Conservation (phyloP, 2,113 vertebrate genomes). For the Sterrhoptilus dennistouni region DNA sequence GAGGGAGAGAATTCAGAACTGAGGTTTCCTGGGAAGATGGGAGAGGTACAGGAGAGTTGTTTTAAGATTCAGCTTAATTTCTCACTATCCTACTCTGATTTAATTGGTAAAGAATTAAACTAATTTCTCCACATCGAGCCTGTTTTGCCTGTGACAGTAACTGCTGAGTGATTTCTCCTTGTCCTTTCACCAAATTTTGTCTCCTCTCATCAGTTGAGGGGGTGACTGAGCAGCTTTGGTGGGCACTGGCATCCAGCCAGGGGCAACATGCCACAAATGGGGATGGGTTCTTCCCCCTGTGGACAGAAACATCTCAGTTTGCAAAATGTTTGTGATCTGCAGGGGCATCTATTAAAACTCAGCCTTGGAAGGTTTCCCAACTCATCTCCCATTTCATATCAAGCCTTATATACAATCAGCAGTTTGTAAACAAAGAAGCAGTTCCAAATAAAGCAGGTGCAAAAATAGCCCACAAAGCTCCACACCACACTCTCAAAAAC, state of each 20-base stretch:
- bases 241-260: neutral
- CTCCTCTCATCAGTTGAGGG: neutral
- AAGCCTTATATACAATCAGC: neutral
- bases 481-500: neutral
- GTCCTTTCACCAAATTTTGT: neutral
- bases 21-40: neutral
- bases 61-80: neutral
- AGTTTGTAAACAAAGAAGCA: neutral
- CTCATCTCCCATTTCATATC: neutral
- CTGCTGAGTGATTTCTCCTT: neutral
- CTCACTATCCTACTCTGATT: neutral
- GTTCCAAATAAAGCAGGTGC: neutral
- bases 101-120: neutral
- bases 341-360: neutral
- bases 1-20: neutral
- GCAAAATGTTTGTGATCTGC: neutral
- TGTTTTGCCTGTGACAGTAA: neutral
- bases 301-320: neutral
- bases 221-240: neutral
- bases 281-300: accelerated
- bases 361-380: neutral
- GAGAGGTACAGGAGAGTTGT: neutral
- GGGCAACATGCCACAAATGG: neutral
- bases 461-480: neutral
- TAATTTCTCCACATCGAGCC: neutral